Evolutionary conservation across 2,797 vertebrate species (phyloP).

Genomic region (Allobates femoralis): DNA sequence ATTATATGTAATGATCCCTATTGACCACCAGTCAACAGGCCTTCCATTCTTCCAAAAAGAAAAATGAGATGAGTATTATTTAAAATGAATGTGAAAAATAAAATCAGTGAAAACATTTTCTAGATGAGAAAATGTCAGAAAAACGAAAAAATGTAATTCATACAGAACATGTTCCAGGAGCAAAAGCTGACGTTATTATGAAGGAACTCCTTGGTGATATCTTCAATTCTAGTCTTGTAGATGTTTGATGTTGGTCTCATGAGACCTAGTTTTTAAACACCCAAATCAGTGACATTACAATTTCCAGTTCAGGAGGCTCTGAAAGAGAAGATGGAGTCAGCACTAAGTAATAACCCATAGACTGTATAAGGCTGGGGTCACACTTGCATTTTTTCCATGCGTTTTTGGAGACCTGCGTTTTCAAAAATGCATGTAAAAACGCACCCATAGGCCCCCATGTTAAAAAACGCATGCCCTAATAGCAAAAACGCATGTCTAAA

Average conservation of each 20-base stretch:
- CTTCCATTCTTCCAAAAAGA: constrained; percentile 87
- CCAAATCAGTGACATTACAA: constrained; percentile 96
- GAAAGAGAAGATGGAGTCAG: constrained; percentile 65
- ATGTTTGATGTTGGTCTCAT: constrained; percentile 99
- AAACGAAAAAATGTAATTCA: not conserved
- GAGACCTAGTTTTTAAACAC: constrained; percentile 91
- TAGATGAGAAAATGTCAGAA: constrained; percentile 26
- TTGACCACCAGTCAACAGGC: constrained; percentile 98
- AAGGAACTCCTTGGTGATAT: constrained; percentile 92
- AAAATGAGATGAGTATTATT: not conserved
- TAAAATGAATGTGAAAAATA: not conserved
- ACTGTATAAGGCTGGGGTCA: too few relatives aligned
- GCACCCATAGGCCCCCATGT: too few relatives aligned
- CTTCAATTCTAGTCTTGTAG: constrained; percentile 95
- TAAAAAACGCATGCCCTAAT: too few relatives aligned
- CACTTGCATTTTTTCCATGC: too few relatives aligned
- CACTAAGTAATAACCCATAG: too few relatives aligned
- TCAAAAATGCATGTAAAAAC: too few relatives aligned
- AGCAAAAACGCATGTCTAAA: too few relatives aligned
- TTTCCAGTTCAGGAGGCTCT: constrained; percentile 95
- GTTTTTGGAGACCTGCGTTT: too few relatives aligned
- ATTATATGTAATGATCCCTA: constrained; percentile 97
- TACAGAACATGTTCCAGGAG: not conserved
- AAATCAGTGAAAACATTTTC: not conserved
- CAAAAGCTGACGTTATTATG: constrained; percentile 87